A percentile compares a stretch with the other conserved stretches of the same genome.
phyloP scores from a whole-genome alignment of 2,888 invertebrate genomes.

The Acleris sparsana region DNA sequence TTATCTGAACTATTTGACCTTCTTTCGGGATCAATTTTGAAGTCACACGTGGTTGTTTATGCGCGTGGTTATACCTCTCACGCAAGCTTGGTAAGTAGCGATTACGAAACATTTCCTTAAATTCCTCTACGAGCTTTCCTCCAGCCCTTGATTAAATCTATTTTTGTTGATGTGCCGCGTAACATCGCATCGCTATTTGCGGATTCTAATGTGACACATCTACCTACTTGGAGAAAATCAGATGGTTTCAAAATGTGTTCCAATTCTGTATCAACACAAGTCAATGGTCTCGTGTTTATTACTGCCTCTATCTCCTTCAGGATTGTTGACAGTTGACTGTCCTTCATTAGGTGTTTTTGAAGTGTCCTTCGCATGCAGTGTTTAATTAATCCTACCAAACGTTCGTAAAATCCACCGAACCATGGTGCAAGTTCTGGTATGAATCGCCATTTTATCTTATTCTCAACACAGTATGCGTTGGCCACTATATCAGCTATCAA shows the following conservation, averaged over 20 bases:
- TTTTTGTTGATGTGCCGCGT: background rate
- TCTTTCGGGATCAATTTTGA: slow-evolving; percentile 4
- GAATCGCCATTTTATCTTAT: slow-evolving; percentile 37
- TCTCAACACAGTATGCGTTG: slow-evolving; percentile 30
- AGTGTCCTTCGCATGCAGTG: slow-evolving; percentile 36
- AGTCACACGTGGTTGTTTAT: slow-evolving; percentile 25
- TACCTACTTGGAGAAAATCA: slow-evolving; percentile 29
- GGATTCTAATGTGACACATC: background rate
- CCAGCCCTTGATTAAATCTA: slow-evolving; percentile 6
- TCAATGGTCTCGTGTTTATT: slow-evolving; percentile 37
- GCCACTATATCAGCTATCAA: slow-evolving; percentile 32
- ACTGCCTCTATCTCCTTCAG: slow-evolving; percentile 38
- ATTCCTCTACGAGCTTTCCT: slow-evolving; percentile 14
- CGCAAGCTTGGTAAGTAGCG: slow-evolving; percentile 11
- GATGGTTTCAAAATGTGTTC: slow-evolving; percentile 34
- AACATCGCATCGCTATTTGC: background rate
- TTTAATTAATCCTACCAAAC: slow-evolving; percentile 35
- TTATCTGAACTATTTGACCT: slow-evolving; percentile 31
- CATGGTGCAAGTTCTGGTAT: slow-evolving; percentile 38
- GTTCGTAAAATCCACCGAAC: slow-evolving; percentile 38
- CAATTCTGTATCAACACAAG: slow-evolving; percentile 26
- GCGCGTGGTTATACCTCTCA: slow-evolving; percentile 10
- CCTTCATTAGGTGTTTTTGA: slow-evolving; percentile 30
- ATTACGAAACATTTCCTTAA: slow-evolving; percentile 4
- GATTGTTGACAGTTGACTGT: slow-evolving; percentile 32